Base-by-base conservation (phyloP, 2,888 invertebrate species). In the Drosophila pegasa region DNA sequence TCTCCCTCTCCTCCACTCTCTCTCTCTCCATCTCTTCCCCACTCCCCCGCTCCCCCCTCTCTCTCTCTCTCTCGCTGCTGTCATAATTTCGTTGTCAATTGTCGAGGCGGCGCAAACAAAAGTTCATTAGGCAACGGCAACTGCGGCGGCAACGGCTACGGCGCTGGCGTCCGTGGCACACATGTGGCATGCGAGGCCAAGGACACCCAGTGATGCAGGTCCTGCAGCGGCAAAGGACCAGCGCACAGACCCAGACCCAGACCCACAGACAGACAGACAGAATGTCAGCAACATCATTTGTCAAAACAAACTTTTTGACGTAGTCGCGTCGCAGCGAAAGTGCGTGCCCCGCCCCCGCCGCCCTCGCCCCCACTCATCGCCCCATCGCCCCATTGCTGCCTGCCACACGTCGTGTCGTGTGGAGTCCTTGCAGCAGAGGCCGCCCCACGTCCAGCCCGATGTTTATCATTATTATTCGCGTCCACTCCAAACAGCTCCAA, bases 281-380 rank as follows among this genome's bases (percentile, higher is more conserved):
- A 75, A 78, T 75, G 82, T 78, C 78, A 80, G 73, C 87, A 76
- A 78, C 82, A 87, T 87, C 85, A 81, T 87, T 83, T 83, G 87
- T 83, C 82, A 83, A 81, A 87, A 87, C 76, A 84, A 87, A 83
- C 87, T 83, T 85, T 82, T 81, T 78, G 82, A 83, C 87, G 66
- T 78, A 54, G 78, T 78, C 75, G 80, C 74, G 78, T 48, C 76
- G 78, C 79, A 87, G 82, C 82, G 79, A 81, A 81, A 83, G 82
- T 87, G 87, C 82, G 85, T 80, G 59, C 22, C 43, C 16, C 3
- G 1, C 2, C 9, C 2, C 50, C 20, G 16, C 18, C 12, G 18
- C 45, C 29, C 7, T 18, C 5, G 1, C n/a, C 25, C 38, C 10
- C 18, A 14, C 8, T 9, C 8, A n/a, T n/a, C 38, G 3, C 40